phyloP scores from a whole-genome alignment of 2,113 vertebrate species.

The Proteles cristata region DNA sequence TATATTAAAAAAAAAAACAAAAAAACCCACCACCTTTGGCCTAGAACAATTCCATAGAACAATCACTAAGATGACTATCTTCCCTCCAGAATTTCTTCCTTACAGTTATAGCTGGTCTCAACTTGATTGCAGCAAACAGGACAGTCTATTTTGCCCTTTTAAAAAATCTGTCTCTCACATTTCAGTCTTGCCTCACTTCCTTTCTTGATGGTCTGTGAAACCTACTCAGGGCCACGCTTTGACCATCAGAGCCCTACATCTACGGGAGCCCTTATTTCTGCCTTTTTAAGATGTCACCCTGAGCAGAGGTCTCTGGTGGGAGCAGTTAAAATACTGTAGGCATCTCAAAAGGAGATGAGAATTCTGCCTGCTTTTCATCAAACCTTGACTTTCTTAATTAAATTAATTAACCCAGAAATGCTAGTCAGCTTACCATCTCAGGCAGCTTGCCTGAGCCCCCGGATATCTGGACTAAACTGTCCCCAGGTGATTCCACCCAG shows the following conservation, averaged over 20 bases:
- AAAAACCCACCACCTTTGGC: background rate
- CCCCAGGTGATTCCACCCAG: background rate
- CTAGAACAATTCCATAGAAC: slow-evolving; percentile 11
- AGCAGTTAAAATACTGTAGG: background rate
- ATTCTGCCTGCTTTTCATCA: slow-evolving; percentile 51
- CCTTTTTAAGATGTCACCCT: background rate
- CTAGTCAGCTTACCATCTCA: background rate
- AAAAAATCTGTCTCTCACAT: background rate
- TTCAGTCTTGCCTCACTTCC: background rate
- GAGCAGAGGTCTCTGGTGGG: background rate
- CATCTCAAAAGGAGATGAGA: slow-evolving; percentile 35
- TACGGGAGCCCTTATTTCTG: background rate
- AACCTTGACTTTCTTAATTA: slow-evolving; percentile 43
- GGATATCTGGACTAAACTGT: background rate
- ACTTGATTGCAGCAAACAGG: background rate
- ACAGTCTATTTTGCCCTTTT: slow-evolving; percentile 32
- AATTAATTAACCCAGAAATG: slow-evolving; percentile 71
- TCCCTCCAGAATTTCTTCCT: background rate
- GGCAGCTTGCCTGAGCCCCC: background rate
- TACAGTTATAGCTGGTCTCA: background rate
- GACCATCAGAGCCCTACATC: background rate
- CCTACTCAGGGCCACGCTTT: background rate
- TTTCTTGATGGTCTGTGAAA: background rate
- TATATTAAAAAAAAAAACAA: background rate
- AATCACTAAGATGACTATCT: background rate